phyloP scores from a whole-genome alignment of 2,888 invertebrate species.

The Parasteatoda lunata region DNA sequence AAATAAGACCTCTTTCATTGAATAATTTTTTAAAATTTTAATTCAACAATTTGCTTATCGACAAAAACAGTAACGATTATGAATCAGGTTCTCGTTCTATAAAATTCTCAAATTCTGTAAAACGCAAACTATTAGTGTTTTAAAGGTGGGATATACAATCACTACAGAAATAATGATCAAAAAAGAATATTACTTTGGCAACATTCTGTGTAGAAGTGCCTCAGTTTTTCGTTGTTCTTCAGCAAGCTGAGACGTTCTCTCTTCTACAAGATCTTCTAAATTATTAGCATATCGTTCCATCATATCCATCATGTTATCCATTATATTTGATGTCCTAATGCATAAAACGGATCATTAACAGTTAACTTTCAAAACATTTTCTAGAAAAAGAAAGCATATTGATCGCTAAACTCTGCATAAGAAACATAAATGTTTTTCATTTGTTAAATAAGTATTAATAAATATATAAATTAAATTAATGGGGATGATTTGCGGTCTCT shows the following conservation, averaged over 20 bases:
- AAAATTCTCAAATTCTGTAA: too few relatives aligned
- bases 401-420: not conserved
- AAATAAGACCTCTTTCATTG: too few relatives aligned
- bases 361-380: not conserved
- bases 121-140: too few relatives aligned
- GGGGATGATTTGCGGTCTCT: too few relatives aligned
- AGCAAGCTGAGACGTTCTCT: slow-evolving; percentile 81
- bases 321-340: slow-evolving; percentile 86
- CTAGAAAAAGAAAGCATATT: not conserved
- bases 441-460: too few relatives aligned
- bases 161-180: not conserved
- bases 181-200: slow-evolving; percentile 48
- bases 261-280: slow-evolving; percentile 93
- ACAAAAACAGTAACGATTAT: too few relatives aligned
- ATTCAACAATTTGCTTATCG: too few relatives aligned
- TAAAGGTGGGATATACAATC: too few relatives aligned
- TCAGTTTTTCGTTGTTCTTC: slow-evolving; percentile 68
- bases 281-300: slow-evolving; percentile 97
- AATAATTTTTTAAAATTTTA: too few relatives aligned
- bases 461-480: too few relatives aligned
- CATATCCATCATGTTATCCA: slow-evolving; percentile 99
- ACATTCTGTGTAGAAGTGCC: slow-evolving; percentile 65
- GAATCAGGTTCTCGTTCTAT: too few relatives aligned
- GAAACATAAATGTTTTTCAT: too few relatives aligned
- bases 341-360: not conserved